These are phyloP conservation scores for Crocallis elinguaria DNA, from an alignment of 2,888 invertebrate species.

Conservation along the genomic window DNA sequence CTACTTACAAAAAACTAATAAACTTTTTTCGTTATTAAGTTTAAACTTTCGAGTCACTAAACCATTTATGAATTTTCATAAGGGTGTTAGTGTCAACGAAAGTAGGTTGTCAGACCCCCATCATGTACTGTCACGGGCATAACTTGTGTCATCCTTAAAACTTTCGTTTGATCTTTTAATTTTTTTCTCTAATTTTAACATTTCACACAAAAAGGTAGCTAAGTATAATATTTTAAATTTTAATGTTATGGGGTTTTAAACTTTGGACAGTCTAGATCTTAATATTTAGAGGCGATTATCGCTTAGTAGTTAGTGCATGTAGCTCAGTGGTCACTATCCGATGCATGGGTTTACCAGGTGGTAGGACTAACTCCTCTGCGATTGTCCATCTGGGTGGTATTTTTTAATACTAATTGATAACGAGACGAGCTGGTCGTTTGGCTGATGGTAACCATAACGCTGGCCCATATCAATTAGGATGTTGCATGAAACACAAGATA, in stretches of 20 bases:
- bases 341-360: too few species aligned
- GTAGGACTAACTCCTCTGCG: too few species aligned
- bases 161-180: slow-evolving; percentile 51
- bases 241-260: background rate
- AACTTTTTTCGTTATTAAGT: background rate
- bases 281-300: too few species aligned
- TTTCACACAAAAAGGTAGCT: slow-evolving; percentile 46
- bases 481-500: too few species aligned
- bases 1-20: background rate
- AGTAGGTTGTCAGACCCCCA: slow-evolving; percentile 59
- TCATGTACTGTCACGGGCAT: slow-evolving; percentile 46
- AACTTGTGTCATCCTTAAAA: slow-evolving; percentile 48
- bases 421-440: too few species aligned
- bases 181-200: slow-evolving; percentile 37
- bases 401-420: too few species aligned
- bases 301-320: too few species aligned
- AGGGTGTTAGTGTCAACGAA: slow-evolving; percentile 44
- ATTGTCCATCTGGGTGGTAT: too few species aligned
- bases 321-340: too few species aligned
- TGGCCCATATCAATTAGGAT: too few species aligned
- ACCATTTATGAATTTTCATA: slow-evolving; percentile 33
- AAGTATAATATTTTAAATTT: background rate
- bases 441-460: too few species aligned
- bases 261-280: too few species aligned
- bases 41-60: slow-evolving; percentile 16